phyloP scores from a whole-genome alignment of 2,113 vertebrate genomes.

The Notothenia coriiceps region DNA sequence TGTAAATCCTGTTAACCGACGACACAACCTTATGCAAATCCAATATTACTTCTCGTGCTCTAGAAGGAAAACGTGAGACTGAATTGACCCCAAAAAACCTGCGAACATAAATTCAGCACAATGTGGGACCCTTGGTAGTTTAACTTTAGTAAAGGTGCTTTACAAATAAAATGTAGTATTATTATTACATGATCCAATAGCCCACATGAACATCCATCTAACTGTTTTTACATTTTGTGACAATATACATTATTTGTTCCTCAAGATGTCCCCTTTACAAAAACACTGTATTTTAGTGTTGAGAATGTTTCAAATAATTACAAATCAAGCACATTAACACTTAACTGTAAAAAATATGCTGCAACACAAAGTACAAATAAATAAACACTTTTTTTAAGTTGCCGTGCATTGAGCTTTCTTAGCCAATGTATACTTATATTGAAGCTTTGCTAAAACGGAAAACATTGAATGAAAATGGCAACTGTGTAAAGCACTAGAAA shows the following conservation, averaged over 20 bases:
- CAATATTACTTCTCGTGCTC: not conserved
- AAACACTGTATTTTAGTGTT: not conserved
- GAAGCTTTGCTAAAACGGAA: not conserved
- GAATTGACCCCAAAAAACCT: rapidly evolving
- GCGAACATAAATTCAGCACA: rapidly evolving
- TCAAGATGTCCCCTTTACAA: not conserved
- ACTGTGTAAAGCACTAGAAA: not conserved
- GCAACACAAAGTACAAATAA: not conserved
- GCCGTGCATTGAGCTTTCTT: not conserved
- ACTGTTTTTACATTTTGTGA: too few relatives aligned
- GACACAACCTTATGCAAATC: not conserved
- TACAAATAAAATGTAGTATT: too few relatives aligned
- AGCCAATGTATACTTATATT: not conserved
- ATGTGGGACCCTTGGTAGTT: not conserved
- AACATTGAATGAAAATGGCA: not conserved
- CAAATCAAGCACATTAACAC: not conserved
- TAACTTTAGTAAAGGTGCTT: not conserved
- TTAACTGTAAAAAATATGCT: not conserved
- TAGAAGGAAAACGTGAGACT: too few relatives aligned
- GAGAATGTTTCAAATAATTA: not conserved
- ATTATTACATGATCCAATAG: not conserved
- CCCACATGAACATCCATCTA: not conserved
- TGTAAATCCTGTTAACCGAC: too few relatives aligned
- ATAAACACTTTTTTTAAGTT: not conserved
- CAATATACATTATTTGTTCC: not conserved